phyloP scores from a whole-genome alignment of 2,888 invertebrate species.

The Amphiduros pacificus region DNA sequence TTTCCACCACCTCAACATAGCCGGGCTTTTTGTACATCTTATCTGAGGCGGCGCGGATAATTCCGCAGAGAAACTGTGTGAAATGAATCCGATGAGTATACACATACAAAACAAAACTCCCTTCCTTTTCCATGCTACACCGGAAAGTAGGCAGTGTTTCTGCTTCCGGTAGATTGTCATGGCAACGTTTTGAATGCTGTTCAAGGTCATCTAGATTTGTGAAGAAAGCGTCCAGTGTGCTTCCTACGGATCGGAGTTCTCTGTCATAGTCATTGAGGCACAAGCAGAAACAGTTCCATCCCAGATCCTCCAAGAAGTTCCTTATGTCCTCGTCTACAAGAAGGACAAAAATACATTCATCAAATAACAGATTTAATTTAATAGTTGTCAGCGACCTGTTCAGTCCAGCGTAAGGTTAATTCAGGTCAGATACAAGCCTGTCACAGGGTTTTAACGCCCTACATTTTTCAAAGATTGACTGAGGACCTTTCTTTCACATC shows the following conservation, averaged over 20 bases:
- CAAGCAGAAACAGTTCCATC: neutral
- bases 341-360: neutral
- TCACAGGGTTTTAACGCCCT: no score
- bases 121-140: neutral
- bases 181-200: neutral
- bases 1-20: neutral
- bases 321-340: neutral
- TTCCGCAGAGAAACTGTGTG: neutral
- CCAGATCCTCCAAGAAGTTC: neutral
- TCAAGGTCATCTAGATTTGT: constrained; percentile 7
- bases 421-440: no score
- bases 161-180: no score
- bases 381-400: no score
- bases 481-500: no score
- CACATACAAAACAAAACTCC: neutral
- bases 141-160: neutral
- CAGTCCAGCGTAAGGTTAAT: no score
- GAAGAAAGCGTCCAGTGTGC: constrained; percentile 13
- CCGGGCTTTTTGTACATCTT: neutral
- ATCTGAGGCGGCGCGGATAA: neutral
- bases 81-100: neutral
- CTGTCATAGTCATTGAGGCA: neutral
- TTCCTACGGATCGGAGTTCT: constrained; percentile 10
- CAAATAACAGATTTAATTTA: neutral
- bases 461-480: no score